Evolutionary conservation across 2,113 vertebrate genomes (phyloP).

Genomic region (Poicephalus gulielmi): DNA sequence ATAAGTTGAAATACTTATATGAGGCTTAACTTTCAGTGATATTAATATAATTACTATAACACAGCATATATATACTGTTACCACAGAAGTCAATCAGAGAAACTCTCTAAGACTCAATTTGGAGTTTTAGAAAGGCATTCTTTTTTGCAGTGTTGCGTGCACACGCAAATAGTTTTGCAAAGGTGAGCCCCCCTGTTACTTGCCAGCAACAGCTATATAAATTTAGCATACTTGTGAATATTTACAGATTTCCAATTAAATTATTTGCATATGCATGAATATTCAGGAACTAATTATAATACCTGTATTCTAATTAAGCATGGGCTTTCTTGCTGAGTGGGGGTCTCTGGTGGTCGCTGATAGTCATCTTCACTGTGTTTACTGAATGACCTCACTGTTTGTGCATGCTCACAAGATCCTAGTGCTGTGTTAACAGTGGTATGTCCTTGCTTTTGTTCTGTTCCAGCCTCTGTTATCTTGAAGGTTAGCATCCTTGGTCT

Average conservation of each 20-base stretch:
- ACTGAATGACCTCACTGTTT: not conserved
- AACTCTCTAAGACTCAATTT: not conserved
- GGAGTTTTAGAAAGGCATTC: not conserved
- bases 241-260: not conserved
- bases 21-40: not conserved
- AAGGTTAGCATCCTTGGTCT: not conserved
- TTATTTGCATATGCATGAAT: not conserved
- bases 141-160: not conserved
- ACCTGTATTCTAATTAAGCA: not conserved
- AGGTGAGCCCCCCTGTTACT: not conserved
- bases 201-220: not conserved
- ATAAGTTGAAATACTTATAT: not conserved
- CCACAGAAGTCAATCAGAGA: not conserved
- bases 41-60: not conserved
- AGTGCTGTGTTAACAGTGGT: not conserved
- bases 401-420: not conserved
- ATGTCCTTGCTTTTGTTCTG: not conserved
- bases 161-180: not conserved
- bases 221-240: not conserved
- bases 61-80: not conserved
- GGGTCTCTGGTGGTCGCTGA: not conserved
- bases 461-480: not conserved
- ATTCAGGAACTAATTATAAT: not conserved
- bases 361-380: not conserved
- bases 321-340: not conserved